These are phyloP conservation scores for Ligdia adustata DNA, from an alignment of 2,888 invertebrate genomes.

Conservation along the genomic window DNA sequence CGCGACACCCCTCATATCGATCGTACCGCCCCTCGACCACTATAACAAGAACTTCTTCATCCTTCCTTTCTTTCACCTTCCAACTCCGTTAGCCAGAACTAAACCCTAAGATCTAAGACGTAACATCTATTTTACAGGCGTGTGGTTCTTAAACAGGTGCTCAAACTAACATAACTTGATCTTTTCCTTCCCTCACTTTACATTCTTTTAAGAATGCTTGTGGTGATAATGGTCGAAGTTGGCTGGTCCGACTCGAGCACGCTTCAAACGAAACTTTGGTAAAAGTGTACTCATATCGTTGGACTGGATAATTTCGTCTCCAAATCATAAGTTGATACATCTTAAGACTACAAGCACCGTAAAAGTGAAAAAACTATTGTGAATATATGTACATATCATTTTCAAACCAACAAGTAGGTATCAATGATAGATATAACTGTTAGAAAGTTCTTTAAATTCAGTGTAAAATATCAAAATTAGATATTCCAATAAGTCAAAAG, in stretches of 20 bases:
- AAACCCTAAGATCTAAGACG: constrained; percentile 5
- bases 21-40: constrained; percentile 22
- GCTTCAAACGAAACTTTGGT: no score
- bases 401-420: no score
- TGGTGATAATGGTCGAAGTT: constrained; percentile 11
- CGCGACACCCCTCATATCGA: constrained; percentile 25
- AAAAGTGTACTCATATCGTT: no score
- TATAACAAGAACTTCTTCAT: constrained; percentile 20
- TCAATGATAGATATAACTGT: no score
- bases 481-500: no score
- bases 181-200: constrained; percentile 6
- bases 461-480: no score
- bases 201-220: constrained; percentile 7
- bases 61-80: constrained; percentile 17
- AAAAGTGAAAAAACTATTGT: no score
- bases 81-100: constrained; percentile 11
- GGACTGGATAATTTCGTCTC: no score
- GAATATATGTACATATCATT: no score
- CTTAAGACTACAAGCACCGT: no score
- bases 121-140: constrained; percentile 15
- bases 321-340: no score
- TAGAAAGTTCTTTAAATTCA: no score
- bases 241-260: neutral
- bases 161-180: constrained; percentile 10
- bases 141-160: constrained; percentile 11